A percentile compares a stretch with the other conserved stretches of the same genome.
phyloP scores from a whole-genome alignment of 1,140 invertebrate genomes.

The Archegozetes longisetosus region DNA sequence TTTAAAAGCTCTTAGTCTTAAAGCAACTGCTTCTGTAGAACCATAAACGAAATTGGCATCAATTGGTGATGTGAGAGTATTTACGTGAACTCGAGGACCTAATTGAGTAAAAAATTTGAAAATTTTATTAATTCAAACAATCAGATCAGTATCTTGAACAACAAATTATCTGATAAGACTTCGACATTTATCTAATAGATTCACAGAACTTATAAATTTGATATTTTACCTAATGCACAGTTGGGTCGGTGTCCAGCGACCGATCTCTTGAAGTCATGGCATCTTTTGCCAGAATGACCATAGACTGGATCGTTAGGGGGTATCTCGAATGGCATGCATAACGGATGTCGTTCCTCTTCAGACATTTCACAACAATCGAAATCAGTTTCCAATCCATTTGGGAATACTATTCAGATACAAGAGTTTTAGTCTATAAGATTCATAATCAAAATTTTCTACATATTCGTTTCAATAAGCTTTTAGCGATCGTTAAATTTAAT shows the following conservation, averaged over 20 bases:
- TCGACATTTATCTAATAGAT: neutral
- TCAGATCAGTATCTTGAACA: neutral
- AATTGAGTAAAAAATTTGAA: conserved; percentile 7
- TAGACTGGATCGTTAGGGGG: conserved; percentile 83
- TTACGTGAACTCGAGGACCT: conserved; percentile 35
- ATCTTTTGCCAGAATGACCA: conserved; percentile 30
- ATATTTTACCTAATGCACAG: conserved; percentile 34
- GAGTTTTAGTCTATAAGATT: neutral
- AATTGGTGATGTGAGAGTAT: conserved; percentile 33
- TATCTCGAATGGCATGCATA: conserved; percentile 74
- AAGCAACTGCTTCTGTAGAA: conserved; percentile 29
- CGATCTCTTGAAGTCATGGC: conserved; percentile 32
- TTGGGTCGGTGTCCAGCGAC: conserved; percentile 31
- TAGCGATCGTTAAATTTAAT: neutral
- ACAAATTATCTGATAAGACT: conserved; percentile 3
- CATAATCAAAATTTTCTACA: neutral
- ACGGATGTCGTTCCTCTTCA: conserved; percentile 41
- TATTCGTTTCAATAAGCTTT: neutral
- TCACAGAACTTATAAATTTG: neutral
- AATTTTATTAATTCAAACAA: neutral
- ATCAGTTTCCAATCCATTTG: conserved; percentile 19
- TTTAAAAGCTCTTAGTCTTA: conserved; percentile 30
- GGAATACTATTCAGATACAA: conserved; percentile 4
- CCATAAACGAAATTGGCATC: conserved; percentile 39
- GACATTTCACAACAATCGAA: conserved; percentile 20